Evolutionary conservation across 2,113 vertebrate genomes (phyloP).

Genomic region (Pachypanchax playfairii): DNA sequence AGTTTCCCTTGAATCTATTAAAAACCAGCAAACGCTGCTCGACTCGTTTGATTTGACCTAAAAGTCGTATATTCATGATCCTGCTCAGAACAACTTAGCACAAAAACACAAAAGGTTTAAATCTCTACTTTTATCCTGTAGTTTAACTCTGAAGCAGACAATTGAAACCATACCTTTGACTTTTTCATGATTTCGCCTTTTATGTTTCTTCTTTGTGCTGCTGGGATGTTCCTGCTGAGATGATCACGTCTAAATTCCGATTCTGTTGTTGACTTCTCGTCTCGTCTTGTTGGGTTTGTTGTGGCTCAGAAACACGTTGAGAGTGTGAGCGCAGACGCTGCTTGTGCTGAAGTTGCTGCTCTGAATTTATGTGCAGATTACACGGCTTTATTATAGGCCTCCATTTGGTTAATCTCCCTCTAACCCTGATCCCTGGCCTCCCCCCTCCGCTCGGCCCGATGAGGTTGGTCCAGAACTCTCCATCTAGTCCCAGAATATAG

Average conservation of each 20-base stretch:
- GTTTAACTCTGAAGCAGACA: neutral
- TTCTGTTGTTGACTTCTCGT: too few species aligned
- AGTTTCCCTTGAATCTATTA: too few species aligned
- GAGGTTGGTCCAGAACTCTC: slow-evolving; percentile 48
- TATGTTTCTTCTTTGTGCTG: slow-evolving; percentile 12
- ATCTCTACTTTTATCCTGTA: too few species aligned
- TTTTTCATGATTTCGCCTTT: slow-evolving; percentile 85
- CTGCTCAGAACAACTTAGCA: too few species aligned
- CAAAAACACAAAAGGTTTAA: too few species aligned
- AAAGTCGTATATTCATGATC: too few species aligned
- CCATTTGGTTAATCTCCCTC: slow-evolving; percentile 72
- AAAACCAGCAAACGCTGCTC: too few species aligned
- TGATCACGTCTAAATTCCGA: too few species aligned
- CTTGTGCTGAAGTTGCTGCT: slow-evolving; percentile 28
- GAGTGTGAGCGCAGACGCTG: neutral
- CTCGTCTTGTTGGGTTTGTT: neutral
- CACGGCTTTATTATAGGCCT: slow-evolving; percentile 67
- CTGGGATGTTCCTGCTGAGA: neutral
- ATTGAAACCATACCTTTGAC: slow-evolving; percentile 84
- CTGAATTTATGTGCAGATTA: slow-evolving; percentile 68
- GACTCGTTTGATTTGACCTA: too few species aligned
- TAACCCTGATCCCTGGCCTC: slow-evolving; percentile 63
- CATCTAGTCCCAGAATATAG: slow-evolving; percentile 26
- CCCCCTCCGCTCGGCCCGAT: slow-evolving; percentile 29
- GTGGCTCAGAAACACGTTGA: slow-evolving; percentile 19